A percentile compares a stretch with the other conserved stretches of the same genome.
Evolutionary conservation across 2,888 invertebrate genomes (phyloP).

Genomic region (Helobdella robusta): DNA sequence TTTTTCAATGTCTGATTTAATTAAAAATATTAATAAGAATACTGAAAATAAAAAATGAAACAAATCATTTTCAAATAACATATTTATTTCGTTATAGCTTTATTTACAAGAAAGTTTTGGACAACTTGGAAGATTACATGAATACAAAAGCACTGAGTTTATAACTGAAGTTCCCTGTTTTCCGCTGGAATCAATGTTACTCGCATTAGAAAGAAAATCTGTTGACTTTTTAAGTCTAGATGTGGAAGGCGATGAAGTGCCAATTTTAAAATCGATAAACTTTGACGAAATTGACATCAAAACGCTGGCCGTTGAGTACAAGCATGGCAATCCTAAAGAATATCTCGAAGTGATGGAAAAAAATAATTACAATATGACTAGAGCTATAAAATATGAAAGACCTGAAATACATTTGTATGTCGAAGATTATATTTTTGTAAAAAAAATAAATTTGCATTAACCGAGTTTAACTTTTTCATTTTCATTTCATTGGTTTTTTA

Average conservation of each 20-base stretch:
- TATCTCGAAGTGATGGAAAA: conserved; percentile 16
- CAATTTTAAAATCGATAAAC: conserved; percentile 58
- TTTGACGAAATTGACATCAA: conserved; percentile 53
- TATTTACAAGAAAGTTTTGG: too few species aligned
- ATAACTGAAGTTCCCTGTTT: conserved; percentile 64
- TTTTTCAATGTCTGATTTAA: too few species aligned
- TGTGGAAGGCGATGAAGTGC: conserved; percentile 54
- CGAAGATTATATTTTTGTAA: conserved; percentile 16
- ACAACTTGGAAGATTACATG: too few species aligned
- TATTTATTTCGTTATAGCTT: too few species aligned
- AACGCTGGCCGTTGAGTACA: conserved; percentile 41
- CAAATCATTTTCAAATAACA: too few species aligned
- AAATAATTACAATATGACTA: conserved; percentile 18
- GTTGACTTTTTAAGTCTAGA: conserved; percentile 65
- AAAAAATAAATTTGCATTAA: too few species aligned
- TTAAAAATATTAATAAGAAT: too few species aligned
- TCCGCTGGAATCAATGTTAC: conserved; percentile 69
- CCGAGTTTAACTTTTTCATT: too few species aligned
- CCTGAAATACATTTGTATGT: conserved; percentile 6
- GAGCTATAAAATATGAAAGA: neutral
- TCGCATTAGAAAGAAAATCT: conserved; percentile 64
- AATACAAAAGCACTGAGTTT: neutral
- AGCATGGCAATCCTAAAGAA: conserved; percentile 30
- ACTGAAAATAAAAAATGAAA: too few species aligned
- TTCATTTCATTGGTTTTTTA: too few species aligned